Conservation (phyloP, 2,888 invertebrate genomes). For the Tenthredo notha region DNA sequence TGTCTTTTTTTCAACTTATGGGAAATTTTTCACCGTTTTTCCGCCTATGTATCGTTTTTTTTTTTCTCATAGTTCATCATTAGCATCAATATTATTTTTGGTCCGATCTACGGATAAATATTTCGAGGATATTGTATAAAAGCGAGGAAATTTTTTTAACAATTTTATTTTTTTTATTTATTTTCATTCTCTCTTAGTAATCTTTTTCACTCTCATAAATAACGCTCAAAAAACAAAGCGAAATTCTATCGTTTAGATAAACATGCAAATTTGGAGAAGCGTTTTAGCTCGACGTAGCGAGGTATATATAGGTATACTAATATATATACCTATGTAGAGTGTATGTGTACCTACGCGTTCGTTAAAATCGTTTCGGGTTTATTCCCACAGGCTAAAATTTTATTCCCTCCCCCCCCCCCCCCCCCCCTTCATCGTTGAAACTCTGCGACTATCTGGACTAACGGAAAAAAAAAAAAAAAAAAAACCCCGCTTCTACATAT, state of each 20-base stretch:
- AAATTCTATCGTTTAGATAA: constrained; percentile 33
- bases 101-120: no score
- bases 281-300: neutral
- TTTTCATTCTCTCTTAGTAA: neutral
- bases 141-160: no score
- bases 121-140: no score
- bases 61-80: no score
- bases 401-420: no score
- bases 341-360: neutral
- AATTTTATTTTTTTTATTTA: neutral
- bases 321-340: neutral
- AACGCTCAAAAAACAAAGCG: neutral
- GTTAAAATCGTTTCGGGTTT: constrained; percentile 44
- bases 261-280: constrained; percentile 9
- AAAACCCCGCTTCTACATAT: neutral
- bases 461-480: constrained; percentile 13
- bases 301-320: neutral
- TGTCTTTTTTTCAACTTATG: neutral
- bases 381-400: constrained; percentile 26
- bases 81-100: no score
- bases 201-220: neutral
- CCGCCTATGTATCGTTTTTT: no score
- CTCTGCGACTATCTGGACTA: neutral
- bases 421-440: neutral
- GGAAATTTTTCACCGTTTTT: no score